Evolutionary conservation across 2,888 invertebrate genomes (phyloP).

Genomic region (Elaeidobius kamerunicus): DNA sequence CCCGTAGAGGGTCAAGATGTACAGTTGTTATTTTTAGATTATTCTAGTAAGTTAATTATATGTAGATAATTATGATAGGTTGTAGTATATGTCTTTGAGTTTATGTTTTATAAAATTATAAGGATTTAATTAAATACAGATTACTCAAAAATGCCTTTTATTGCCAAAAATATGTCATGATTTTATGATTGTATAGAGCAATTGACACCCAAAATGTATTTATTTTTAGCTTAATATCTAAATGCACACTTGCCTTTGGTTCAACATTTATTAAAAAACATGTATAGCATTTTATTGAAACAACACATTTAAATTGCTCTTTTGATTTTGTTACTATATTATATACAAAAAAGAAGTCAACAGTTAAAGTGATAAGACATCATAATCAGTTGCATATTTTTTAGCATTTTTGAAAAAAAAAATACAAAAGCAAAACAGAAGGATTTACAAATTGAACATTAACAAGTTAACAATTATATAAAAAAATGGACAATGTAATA

Average conservation of each 20-base stretch:
- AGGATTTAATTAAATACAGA: constrained; percentile 1
- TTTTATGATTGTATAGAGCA: constrained; percentile 25
- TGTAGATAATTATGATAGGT: too few relatives aligned
- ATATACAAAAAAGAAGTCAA: neutral
- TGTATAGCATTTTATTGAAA: neutral
- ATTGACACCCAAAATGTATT: constrained; percentile 20
- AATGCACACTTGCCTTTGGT: neutral
- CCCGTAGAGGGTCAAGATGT: constrained; percentile 1
- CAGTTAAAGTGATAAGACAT: neutral
- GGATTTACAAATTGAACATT: too few relatives aligned
- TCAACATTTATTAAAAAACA: neutral
- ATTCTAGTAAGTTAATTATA: neutral
- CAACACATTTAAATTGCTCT: neutral
- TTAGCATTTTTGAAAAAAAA: too few relatives aligned
- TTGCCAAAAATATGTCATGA: constrained; percentile 24
- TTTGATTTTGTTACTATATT: neutral
- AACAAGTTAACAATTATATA: neutral
- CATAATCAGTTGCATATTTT: neutral
- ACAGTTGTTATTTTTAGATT: constrained; percentile 12
- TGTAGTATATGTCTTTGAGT: neutral
- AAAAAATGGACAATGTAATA: too few relatives aligned
- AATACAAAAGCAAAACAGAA: too few relatives aligned
- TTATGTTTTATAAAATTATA: neutral
- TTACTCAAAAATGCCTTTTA: constrained; percentile 16
- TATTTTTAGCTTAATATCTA: neutral